Percentiles rank a stretch among this genome's conserved stretches.
phyloP scores from a whole-genome alignment of 2,888 invertebrate genomes.

The Agrypnus murinus region DNA sequence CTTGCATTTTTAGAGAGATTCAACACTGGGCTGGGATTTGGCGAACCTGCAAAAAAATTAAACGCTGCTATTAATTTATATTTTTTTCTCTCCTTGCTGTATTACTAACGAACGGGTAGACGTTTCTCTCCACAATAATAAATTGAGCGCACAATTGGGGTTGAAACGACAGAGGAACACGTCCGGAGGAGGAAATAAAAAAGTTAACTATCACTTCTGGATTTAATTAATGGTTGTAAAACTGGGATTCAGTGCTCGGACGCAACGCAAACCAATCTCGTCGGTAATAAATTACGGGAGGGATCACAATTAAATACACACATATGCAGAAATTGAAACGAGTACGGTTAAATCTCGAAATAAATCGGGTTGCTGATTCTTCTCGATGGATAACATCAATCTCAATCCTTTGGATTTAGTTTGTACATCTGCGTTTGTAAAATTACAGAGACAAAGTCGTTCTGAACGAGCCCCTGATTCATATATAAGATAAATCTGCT shows the following conservation, averaged over 20 bases:
- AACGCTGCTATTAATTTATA: constrained; percentile 8
- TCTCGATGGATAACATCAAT: constrained; percentile 64
- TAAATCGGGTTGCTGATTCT: constrained; percentile 63
- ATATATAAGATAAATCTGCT: too few species aligned
- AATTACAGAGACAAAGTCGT: constrained; percentile 1
- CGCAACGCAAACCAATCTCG: constrained; percentile 67
- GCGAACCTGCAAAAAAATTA: constrained; percentile 78
- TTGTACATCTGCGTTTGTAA: constrained; percentile 24
- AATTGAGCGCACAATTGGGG: constrained; percentile 25
- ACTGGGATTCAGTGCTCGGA: constrained; percentile 66
- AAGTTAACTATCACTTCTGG: constrained; percentile 66
- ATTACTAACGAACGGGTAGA: constrained; percentile 4
- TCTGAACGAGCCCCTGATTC: too few species aligned
- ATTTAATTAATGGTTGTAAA: constrained; percentile 70
- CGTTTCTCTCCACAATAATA: constrained; percentile 14
- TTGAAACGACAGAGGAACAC: constrained; percentile 30
- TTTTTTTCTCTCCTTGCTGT: constrained; percentile 30
- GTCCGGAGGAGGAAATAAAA: constrained; percentile 62
- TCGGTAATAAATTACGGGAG: constrained; percentile 67
- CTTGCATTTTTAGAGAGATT: constrained; percentile 92
- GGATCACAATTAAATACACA: constrained; percentile 69
- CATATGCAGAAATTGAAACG: constrained; percentile 70
- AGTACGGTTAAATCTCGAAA: constrained; percentile 64
- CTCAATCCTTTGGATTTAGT: constrained; percentile 51
- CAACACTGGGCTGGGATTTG: constrained; percentile 92